Base-by-base conservation (phyloP, 2,797 vertebrate species). In the Sylvia borin region DNA sequence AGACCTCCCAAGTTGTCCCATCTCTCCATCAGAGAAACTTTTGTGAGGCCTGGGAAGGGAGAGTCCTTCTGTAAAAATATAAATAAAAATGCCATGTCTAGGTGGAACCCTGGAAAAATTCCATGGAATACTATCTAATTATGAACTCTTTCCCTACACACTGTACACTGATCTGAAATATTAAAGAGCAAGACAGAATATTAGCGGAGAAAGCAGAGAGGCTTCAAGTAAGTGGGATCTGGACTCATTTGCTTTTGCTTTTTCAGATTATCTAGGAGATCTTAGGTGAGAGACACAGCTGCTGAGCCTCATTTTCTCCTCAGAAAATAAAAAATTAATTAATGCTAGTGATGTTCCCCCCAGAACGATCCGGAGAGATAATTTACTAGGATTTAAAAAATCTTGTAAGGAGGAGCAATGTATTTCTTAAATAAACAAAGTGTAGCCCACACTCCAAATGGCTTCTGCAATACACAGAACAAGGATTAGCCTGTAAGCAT, bases 1-100 rank as follows among this genome's bases (percentile, higher is more conserved):
- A 94, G 95, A 97, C 96, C 95, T 97, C 96, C 96, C 96, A 97
- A 94, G 95, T 92, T 97, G 96, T 88, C 94, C 93, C 93, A 93
- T 95, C 91, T 97, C 88, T 95, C 90, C 85, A 94, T 95, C 93
- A 95, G 91, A 91, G 84, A 83, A 95, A 90, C 92, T 89, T 91
- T 67, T 93, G 84, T 91, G 87, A 78, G 90, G 94, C 70, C 92
- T 92, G 74, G 85, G 93, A 97, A 96, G 94, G 90, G 91, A 96
- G 82, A 96, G 84, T 80, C 86, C 71, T 96, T 93, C 86, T 81
- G 81, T 90, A 82, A 96, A 96, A 95, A 95, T 85, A 95, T 86
- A 95, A 93, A 95, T 92, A 91, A 92, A 91, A 92, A 92, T 91
- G 86, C 87, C 89, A 93, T 85, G 86, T 95, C 73, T 93, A 96